Conservation (phyloP, 2,888 invertebrate genomes). For the Polylopha cassiicola region DNA sequence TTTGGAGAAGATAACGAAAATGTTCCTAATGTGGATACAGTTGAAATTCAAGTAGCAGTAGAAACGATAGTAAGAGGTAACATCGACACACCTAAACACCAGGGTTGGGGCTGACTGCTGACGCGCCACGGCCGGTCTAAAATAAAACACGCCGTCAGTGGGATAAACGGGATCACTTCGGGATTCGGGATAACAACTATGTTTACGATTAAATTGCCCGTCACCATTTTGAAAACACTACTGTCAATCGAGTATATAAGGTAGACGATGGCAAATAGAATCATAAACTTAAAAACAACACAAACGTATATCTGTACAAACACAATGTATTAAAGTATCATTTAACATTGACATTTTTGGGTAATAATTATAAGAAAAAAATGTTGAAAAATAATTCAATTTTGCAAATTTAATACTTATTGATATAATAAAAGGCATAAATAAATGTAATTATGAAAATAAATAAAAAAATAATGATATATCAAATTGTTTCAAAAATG, state of each 20-base stretch:
- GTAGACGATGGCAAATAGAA: constrained; percentile 9
- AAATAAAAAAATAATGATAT: too few relatives aligned
- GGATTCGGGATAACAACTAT: constrained; percentile 32
- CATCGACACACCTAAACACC: constrained; percentile 79
- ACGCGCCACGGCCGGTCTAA: constrained; percentile 77
- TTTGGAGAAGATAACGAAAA: constrained; percentile 4
- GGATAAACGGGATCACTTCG: constrained; percentile 46
- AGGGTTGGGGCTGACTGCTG: constrained; percentile 77
- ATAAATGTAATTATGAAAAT: too few relatives aligned
- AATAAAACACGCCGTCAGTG: constrained; percentile 73
- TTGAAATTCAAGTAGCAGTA: constrained; percentile 55
- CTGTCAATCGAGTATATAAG: too few relatives aligned
- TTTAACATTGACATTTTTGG: neutral
- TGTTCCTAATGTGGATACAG: constrained; percentile 18
- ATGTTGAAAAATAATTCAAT: too few relatives aligned
- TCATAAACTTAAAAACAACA: constrained; percentile 14
- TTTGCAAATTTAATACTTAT: too few relatives aligned
- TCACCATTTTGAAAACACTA: constrained; percentile 23
- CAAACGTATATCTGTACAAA: constrained; percentile 8
- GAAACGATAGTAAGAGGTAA: constrained; percentile 58
- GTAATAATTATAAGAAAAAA: too few relatives aligned
- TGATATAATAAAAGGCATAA: neutral
- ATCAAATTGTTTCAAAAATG: too few relatives aligned
- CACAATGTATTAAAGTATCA: constrained; percentile 5
- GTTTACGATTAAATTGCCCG: constrained; percentile 29